phyloP scores from a whole-genome alignment of 2,888 invertebrate species.

The Diarsia dahlii region DNA sequence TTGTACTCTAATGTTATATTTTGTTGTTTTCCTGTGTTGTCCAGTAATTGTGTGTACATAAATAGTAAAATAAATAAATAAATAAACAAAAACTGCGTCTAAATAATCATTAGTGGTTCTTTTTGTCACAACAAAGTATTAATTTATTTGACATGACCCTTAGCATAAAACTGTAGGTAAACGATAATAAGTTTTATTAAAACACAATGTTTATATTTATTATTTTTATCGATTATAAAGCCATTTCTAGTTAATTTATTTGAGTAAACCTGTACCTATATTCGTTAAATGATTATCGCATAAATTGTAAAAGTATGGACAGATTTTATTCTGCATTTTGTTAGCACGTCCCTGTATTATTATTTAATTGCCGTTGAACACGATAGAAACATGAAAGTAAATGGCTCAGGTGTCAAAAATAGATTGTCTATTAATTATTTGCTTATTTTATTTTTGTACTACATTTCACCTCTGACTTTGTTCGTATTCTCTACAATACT shows the following conservation, averaged over 20 bases:
- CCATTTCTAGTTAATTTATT: conserved; percentile 36
- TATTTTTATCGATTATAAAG: conserved; percentile 40
- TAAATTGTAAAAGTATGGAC: conserved; percentile 29
- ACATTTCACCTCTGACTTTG: conserved; percentile 7
- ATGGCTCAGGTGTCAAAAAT: conserved; percentile 20
- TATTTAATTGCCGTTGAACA: conserved; percentile 37
- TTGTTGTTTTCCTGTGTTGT: too few species aligned
- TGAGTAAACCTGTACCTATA: conserved; percentile 29
- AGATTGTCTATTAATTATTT: conserved; percentile 18
- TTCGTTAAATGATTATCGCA: conserved; percentile 27
- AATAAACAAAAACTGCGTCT: conserved; percentile 14
- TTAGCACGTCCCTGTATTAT: conserved; percentile 42
- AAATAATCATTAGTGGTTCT: conserved; percentile 19
- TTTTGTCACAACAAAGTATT: conserved; percentile 25
- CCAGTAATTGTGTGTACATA: too few species aligned
- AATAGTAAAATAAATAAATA: too few species aligned
- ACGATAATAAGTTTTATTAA: conserved; percentile 1
- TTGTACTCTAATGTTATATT: too few species aligned
- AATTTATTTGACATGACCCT: conserved; percentile 38
- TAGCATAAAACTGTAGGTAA: conserved; percentile 37
- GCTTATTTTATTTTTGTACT: conserved; percentile 6
- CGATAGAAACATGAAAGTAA: conserved; percentile 41
- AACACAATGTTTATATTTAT: conserved; percentile 33
- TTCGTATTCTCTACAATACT: not conserved
- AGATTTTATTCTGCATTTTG: conserved; percentile 25